Evolutionary conservation across 2,113 vertebrate species (phyloP), one percentile per base, ranked within the genome.

Genomic region (Anolis sagrei): DNA sequence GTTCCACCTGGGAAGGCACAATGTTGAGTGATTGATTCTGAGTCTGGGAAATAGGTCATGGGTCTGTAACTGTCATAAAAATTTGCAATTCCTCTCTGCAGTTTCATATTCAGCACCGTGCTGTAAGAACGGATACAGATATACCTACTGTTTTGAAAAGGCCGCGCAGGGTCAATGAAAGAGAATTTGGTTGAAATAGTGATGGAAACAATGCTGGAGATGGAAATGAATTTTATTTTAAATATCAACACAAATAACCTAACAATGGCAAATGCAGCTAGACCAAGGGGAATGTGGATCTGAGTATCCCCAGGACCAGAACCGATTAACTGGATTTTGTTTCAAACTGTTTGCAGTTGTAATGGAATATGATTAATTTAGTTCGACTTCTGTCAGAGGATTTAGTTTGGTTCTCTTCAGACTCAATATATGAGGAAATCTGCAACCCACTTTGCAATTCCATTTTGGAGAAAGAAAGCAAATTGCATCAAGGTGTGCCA

Each of bases 91-190:
- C 3, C 49, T 75, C 36, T 25, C 85, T 90, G 85, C 58, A 84
- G 51, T 77, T 78, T 89, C 61, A 89, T 89, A 91, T 87, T 34
- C 89, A 87, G 75, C 19, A 72, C 76, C 86, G 16, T 80, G 83
- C 85, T 81, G 70, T 74, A 61, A 85, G 79, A 83, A 0, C 5
- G 23, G 68, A 72, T 66, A 9, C 27, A 87, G 13, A 32, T 85
- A 23, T 34, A 36, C 66, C 44, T 36, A 23, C 3, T 73, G 3
- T 81, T 64, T 86, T 18, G 90, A 89, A 90, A 91, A 94, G 87
- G 89, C 91, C 90, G 76, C 81, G 89, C 79, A 90, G 91, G 88
- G 78, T 85, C 85, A 88, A 90, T 88, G 89, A 91, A 79, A 89
- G 83, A 88, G 61, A 27, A 0, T 93, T 92, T 92, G 81, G 90